Base-by-base conservation (phyloP, 2,797 vertebrate genomes). In the Hippopotamyrus pictus region DNA sequence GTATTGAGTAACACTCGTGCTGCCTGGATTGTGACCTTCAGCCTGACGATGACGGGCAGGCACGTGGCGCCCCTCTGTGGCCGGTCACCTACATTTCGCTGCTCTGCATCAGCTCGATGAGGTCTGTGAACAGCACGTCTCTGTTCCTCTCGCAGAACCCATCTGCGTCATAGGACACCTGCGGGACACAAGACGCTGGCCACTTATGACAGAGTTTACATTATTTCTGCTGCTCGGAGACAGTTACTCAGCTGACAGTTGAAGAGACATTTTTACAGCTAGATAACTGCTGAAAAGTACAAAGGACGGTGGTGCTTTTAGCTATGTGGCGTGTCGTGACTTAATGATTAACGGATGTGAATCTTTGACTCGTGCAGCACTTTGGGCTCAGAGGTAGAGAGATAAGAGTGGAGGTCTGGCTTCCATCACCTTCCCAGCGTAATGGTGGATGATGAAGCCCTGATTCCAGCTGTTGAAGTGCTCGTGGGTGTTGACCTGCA, bases 401-500 rank as follows among this genome's bases (percentile, higher is more conserved):
- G 29, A 82, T 11, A 84, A 53, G 76, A 1, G 12, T 85, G 54
- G 12, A 84, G 53, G 7, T 62, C 51, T 79, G 51, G 50, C 1
- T 22, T 65, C 37, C 3, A 19, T 48, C 92, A 99, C 99, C 98
- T 99, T 99, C 86, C 99, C 99, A 14, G 99, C 99, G 0, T 99
- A 99, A 93, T 99, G 99, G 93, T 99, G 99, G 86, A 99, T 97
- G 91, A 99, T 99, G 94, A 99, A 99, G 88, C 99, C 99, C 91
- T 99, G 98, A 93, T 99, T 99, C 99, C 99, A 99, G 96, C 98
- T 99, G 96, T 99, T 99, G 95, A 99, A 99, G 94, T 99, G 98
- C 73, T 99, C 98, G 0, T 99, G 99, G 25, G 95, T 97, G 93
- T 97, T 98, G 91, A 98, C 98, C 93, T 97, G 97, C 95, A 98